phyloP scores from a whole-genome alignment of 2,113 vertebrate genomes.

The Syrrhaptes paradoxus region DNA sequence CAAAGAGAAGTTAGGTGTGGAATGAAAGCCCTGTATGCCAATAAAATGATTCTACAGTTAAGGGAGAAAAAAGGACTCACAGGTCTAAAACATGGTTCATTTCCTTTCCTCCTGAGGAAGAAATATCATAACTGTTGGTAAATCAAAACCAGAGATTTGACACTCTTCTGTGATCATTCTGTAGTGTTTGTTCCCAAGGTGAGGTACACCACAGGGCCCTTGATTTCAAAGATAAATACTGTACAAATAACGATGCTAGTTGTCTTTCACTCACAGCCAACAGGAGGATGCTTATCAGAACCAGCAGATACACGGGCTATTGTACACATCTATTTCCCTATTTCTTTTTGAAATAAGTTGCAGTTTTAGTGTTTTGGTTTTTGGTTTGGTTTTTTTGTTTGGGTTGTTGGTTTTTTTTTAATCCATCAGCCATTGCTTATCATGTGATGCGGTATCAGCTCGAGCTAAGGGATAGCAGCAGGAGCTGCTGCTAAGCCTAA shows the following conservation, averaged over 20 bases:
- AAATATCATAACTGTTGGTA: slow-evolving; percentile 68
- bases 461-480: slow-evolving; percentile 51
- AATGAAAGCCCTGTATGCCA: slow-evolving; percentile 40
- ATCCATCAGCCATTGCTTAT: slow-evolving; percentile 22
- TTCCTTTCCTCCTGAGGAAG: slow-evolving; percentile 63
- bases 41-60: slow-evolving; percentile 43
- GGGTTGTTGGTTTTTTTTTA: background rate
- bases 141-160: slow-evolving; percentile 74
- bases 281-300: slow-evolving; percentile 86
- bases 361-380: slow-evolving; percentile 29
- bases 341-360: slow-evolving; percentile 75
- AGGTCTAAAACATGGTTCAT: slow-evolving; percentile 45
- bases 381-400: background rate
- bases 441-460: slow-evolving; percentile 20
- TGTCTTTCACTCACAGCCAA: slow-evolving; percentile 87
- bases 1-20: background rate
- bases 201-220: slow-evolving; percentile 80
- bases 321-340: slow-evolving; percentile 81
- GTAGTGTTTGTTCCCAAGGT: slow-evolving; percentile 74
- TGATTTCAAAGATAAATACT: slow-evolving; percentile 88
- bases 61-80: slow-evolving; percentile 17
- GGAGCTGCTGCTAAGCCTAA: slow-evolving; percentile 52
- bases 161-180: slow-evolving; percentile 68
- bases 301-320: slow-evolving; percentile 77
- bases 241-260: slow-evolving; percentile 82